Evolutionary conservation across 2,113 vertebrate species (phyloP).

Genomic region (Triplophysa siluroides): DNA sequence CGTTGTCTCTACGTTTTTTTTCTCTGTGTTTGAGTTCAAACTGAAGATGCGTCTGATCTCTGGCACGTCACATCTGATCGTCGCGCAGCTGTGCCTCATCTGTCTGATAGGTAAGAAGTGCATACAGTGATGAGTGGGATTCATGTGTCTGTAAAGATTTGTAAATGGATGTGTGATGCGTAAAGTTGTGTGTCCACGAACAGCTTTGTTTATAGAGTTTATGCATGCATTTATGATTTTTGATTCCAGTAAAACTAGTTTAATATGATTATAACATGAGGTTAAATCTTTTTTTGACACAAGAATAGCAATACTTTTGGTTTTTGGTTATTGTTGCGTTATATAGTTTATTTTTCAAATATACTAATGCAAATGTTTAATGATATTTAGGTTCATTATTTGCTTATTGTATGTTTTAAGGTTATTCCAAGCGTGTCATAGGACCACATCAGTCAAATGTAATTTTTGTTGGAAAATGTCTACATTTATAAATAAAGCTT

Average conservation of each 20-base stretch:
- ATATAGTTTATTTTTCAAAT: too few species aligned
- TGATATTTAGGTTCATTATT: background rate
- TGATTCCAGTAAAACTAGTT: background rate
- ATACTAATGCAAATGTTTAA: background rate
- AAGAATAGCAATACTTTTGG: too few species aligned
- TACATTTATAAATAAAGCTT: too few species aligned
- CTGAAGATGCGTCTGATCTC: conserved; percentile 59
- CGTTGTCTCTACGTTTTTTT: conserved; percentile 1
- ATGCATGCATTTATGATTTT: background rate
- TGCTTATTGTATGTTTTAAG: background rate
- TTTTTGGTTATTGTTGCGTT: too few species aligned
- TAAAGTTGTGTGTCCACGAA: background rate
- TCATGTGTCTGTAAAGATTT: background rate
- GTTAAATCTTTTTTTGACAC: too few species aligned
- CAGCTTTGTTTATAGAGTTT: background rate
- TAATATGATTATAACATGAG: background rate
- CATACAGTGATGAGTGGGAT: background rate
- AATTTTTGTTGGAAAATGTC: too few species aligned
- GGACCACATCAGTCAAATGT: too few species aligned
- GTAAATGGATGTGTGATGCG: background rate
- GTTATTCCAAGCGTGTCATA: too few species aligned
- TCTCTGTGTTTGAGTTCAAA: background rate
- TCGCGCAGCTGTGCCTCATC: conserved; percentile 65
- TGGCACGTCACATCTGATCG: conserved; percentile 41
- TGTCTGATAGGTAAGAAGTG: conserved; percentile 67